Percentiles rank a stretch among this genome's conserved stretches.
phyloP scores from a whole-genome alignment of 2,797 vertebrate genomes.

The Vipera latastei region DNA sequence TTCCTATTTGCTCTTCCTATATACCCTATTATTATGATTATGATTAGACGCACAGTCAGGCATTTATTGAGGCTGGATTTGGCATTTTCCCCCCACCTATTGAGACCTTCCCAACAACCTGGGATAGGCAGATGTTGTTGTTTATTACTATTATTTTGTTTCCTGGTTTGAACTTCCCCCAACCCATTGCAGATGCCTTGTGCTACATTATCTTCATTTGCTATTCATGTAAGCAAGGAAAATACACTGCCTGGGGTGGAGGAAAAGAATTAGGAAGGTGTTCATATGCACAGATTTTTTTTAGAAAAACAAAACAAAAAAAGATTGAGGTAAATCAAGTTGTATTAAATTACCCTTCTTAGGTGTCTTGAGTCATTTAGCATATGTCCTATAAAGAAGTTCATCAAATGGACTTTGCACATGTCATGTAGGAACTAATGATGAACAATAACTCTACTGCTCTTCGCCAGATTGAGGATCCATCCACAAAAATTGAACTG shows the following conservation, averaged over 20 bases:
- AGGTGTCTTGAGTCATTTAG: slow-evolving; percentile 43
- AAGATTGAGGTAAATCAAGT: slow-evolving; percentile 60
- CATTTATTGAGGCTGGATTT: background rate
- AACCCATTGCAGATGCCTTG: background rate
- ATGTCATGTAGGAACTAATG: slow-evolving; percentile 51
- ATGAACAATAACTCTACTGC: slow-evolving; percentile 54
- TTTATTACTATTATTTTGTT: background rate
- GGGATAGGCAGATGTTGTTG: background rate
- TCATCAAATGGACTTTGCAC: slow-evolving; percentile 49
- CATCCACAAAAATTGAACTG: slow-evolving; percentile 21
- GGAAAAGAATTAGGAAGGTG: slow-evolving; percentile 46
- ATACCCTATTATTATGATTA: background rate
- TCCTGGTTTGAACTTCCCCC: background rate
- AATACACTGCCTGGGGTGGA: slow-evolving; percentile 28
- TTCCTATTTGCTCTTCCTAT: background rate
- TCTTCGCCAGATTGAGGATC: slow-evolving; percentile 34
- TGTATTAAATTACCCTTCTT: slow-evolving; percentile 56
- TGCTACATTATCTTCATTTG: slow-evolving; percentile 27
- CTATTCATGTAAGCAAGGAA: slow-evolving; percentile 40
- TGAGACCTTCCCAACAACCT: background rate
- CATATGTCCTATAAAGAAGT: slow-evolving; percentile 52
- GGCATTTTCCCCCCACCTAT: background rate
- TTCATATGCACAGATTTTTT: slow-evolving; percentile 40
- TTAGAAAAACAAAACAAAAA: slow-evolving; percentile 38
- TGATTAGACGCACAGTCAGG: background rate